Evolutionary conservation across 1,140 invertebrate species (phyloP).

Genomic region (Caerostris darwini): DNA sequence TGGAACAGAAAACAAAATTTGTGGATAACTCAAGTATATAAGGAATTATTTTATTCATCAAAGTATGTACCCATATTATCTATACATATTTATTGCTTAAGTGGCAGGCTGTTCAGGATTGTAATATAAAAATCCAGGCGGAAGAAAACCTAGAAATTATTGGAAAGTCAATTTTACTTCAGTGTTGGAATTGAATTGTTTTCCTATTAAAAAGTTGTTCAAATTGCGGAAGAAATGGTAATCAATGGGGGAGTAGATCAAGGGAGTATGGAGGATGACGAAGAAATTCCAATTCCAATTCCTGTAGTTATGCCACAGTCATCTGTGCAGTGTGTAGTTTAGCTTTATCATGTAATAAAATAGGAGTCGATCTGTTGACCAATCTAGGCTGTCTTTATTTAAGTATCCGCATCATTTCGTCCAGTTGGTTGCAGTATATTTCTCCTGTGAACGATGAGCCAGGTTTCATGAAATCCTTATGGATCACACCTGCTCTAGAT

Average conservation of each 20-base stretch:
- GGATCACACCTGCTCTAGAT: not conserved
- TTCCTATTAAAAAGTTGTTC: not conserved
- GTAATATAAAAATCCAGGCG: too few relatives aligned
- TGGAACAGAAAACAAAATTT: not conserved
- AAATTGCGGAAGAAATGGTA: not conserved
- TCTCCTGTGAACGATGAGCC: not conserved
- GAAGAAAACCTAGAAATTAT: too few relatives aligned
- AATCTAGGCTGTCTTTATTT: not conserved
- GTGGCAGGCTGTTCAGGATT: not conserved
- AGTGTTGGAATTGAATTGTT: not conserved
- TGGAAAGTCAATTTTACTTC: too few relatives aligned
- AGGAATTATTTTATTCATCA: not conserved
- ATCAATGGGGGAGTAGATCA: too few relatives aligned
- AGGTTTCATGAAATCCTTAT: not conserved
- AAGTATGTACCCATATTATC: not conserved
- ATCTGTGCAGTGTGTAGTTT: not conserved
- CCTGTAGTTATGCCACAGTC: not conserved
- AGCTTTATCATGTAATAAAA: not conserved
- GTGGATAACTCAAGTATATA: not conserved
- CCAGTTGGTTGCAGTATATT: not conserved
- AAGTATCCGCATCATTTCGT: not conserved
- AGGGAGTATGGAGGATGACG: not conserved
- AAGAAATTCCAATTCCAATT: not conserved
- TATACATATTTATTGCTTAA: constrained; percentile 60
- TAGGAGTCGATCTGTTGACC: not conserved